Conservation (phyloP, 2,888 invertebrate genomes). For the Bedellia somnulentella region DNA sequence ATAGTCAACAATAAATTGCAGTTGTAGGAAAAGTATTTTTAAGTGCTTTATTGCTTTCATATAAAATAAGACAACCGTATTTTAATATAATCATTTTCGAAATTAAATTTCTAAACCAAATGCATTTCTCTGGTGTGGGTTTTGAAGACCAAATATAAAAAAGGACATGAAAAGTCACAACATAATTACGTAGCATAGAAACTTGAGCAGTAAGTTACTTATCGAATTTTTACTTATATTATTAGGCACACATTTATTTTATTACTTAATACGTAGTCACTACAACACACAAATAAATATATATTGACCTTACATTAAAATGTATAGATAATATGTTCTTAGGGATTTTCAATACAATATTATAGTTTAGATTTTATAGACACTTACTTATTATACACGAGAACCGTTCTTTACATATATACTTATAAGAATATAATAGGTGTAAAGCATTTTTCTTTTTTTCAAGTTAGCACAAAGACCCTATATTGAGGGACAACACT, state of each 20-base stretch:
- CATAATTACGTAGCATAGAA: background rate
- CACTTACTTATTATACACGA: constrained; percentile 50
- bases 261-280: constrained; percentile 15
- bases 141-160: too few species aligned
- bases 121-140: constrained; percentile 4
- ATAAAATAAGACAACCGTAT: too few species aligned
- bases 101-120: constrained; percentile 1
- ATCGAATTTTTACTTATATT: constrained; percentile 15
- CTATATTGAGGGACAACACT: constrained; percentile 42
- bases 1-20: too few species aligned
- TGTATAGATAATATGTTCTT: constrained; percentile 27
- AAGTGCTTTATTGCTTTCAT: too few species aligned
- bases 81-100: too few species aligned
- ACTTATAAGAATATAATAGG: constrained; percentile 60
- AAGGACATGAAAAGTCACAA: too few species aligned
- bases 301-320: constrained; percentile 21
- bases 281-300: constrained; percentile 43
- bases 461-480: constrained; percentile 50
- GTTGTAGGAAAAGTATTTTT: constrained; percentile 11
- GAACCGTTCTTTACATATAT: constrained; percentile 54
- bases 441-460: constrained; percentile 51
- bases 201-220: background rate
- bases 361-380: constrained; percentile 51
- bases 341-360: constrained; percentile 28
- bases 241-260: constrained; percentile 54